Conservation (phyloP, 2,113 vertebrate genomes). For the Narcine bancroftii region DNA sequence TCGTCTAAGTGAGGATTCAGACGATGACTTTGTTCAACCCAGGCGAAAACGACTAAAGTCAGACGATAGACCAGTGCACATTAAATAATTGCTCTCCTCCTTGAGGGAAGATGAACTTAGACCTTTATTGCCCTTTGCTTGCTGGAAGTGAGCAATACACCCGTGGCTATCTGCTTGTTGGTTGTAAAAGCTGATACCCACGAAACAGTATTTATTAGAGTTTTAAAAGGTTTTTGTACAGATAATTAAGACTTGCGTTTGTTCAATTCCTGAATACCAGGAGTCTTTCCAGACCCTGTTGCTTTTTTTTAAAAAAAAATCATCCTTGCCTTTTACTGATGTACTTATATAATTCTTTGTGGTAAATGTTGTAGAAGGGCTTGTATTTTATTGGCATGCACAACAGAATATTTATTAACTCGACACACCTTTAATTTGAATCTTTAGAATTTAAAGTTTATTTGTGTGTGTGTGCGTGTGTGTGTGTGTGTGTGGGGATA, state of each 20-base stretch:
- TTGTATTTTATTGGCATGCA: slow-evolving; percentile 38
- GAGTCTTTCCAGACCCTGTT: slow-evolving; percentile 18
- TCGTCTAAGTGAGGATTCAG: slow-evolving; percentile 83
- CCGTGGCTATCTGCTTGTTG: slow-evolving; percentile 32
- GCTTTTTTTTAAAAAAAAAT: slow-evolving; percentile 21
- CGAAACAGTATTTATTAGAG: slow-evolving; percentile 36
- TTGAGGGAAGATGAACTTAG: slow-evolving; percentile 30
- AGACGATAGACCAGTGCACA: slow-evolving; percentile 83
- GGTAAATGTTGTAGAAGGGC: slow-evolving; percentile 36
- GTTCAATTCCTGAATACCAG: slow-evolving; percentile 26
- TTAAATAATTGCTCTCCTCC: slow-evolving; percentile 71
- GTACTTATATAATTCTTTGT: slow-evolving; percentile 16
- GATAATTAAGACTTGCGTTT: slow-evolving; percentile 27
- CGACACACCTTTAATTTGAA: slow-evolving; percentile 20
- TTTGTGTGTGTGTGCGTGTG: too few relatives aligned
- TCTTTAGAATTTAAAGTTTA: slow-evolving; percentile 5
- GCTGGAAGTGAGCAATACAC: slow-evolving; percentile 17
- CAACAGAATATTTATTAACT: slow-evolving; percentile 26
- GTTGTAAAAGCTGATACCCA: slow-evolving; percentile 33
- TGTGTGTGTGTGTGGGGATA: too few relatives aligned
- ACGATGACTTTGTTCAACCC: slow-evolving; percentile 88
- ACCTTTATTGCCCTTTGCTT: not conserved
- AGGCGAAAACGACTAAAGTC: slow-evolving; percentile 93
- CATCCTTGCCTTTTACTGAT: slow-evolving; percentile 32
- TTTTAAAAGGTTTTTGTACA: slow-evolving; percentile 38